Conservation (phyloP, 2,113 vertebrate genomes). For the Nyctibius bracteatus region DNA sequence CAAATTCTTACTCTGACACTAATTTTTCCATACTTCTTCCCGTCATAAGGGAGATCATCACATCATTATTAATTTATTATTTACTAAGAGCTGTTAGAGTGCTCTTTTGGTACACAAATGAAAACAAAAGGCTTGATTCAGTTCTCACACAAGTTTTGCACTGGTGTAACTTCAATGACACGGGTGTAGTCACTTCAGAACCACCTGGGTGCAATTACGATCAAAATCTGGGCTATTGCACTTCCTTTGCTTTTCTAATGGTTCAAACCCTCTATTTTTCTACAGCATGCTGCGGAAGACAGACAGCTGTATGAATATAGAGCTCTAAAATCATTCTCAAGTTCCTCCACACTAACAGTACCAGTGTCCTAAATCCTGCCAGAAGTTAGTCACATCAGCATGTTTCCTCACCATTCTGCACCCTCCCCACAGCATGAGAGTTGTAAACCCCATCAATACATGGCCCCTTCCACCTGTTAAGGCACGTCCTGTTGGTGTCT, state of each 20-base stretch:
- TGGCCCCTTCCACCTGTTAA: not conserved
- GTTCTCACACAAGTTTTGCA: slow-evolving; percentile 30
- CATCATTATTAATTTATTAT: slow-evolving; percentile 65
- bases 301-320: slow-evolving; percentile 48
- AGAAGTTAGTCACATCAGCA: not conserved
- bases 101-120: slow-evolving; percentile 42
- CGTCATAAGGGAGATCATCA: slow-evolving; percentile 47
- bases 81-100: slow-evolving; percentile 59
- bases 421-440: not conserved
- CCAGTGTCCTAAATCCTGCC: not conserved
- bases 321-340: slow-evolving; percentile 29
- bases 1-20: not conserved
- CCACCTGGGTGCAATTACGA: slow-evolving; percentile 64
- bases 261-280: slow-evolving; percentile 45
- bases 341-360: not conserved
- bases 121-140: slow-evolving; percentile 47
- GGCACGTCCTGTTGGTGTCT: not conserved
- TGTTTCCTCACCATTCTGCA: not conserved
- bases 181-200: slow-evolving; percentile 58
- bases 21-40: slow-evolving; percentile 32
- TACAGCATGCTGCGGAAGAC: not conserved
- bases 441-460: rapidly evolving
- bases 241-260: slow-evolving; percentile 48
- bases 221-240: slow-evolving; percentile 50
- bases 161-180: slow-evolving; percentile 39